Percentiles rank a stretch among this genome's conserved stretches.
Evolutionary conservation across 1,140 invertebrate species (phyloP).

Genomic region (Drosophila melanica): DNA sequence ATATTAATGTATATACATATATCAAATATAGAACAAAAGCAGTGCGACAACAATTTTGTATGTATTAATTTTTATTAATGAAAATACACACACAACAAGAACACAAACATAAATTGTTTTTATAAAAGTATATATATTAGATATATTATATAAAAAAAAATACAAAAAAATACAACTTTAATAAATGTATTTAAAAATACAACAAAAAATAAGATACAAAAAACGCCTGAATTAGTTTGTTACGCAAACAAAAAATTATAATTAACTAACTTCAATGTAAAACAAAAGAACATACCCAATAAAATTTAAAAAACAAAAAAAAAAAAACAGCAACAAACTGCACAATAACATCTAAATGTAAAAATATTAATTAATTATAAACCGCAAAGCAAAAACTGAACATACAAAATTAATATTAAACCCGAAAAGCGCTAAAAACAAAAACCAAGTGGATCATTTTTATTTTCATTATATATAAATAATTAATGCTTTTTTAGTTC

Average conservation of each 20-base stretch:
- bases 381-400: conserved; percentile 56
- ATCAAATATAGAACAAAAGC: conserved; percentile 58
- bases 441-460: conserved; percentile 57
- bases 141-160: conserved; percentile 41
- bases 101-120: conserved; percentile 76
- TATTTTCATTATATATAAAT: conserved; percentile 83
- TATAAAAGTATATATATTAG: conserved; percentile 72
- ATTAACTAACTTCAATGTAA: conserved; percentile 55
- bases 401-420: conserved; percentile 51
- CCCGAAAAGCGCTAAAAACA: conserved; percentile 50
- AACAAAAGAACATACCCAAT: conserved; percentile 36
- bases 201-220: conserved; percentile 61
- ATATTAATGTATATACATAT: too few species aligned
- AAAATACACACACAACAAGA: conserved; percentile 38
- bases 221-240: conserved; percentile 80
- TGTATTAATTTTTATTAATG: conserved; percentile 79
- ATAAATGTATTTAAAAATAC: conserved; percentile 60
- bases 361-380: conserved; percentile 72
- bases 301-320: conserved; percentile 32
- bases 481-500: conserved; percentile 83
- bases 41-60: conserved; percentile 71
- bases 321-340: conserved; percentile 60
- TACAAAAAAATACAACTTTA: conserved; percentile 36
- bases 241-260: conserved; percentile 64
- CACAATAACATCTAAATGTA: conserved; percentile 82